Conservation (phyloP, 2,113 vertebrate genomes). For the Neotragus moschatus region DNA sequence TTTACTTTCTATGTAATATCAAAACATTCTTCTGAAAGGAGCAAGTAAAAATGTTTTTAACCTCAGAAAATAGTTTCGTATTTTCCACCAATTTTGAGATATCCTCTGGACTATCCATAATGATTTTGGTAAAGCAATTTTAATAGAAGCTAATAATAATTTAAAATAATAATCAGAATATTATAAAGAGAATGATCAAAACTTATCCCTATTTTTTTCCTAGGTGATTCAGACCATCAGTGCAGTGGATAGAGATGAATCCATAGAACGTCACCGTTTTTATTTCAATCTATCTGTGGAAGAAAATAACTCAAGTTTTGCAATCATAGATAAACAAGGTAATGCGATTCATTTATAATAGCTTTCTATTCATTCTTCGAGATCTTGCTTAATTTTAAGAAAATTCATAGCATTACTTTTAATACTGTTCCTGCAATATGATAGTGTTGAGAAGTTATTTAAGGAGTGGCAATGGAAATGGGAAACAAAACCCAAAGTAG, state of each 20-base stretch:
- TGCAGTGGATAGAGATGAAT: constrained; percentile 89
- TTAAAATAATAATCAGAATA: neutral
- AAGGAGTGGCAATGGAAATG: neutral
- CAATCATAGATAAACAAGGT: constrained; percentile 92
- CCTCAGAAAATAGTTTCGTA: neutral
- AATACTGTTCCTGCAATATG: neutral
- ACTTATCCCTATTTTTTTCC: constrained; percentile 1
- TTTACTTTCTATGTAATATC: neutral
- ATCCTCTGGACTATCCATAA: neutral
- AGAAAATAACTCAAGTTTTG: constrained; percentile 88
- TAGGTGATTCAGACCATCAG: constrained; percentile 91
- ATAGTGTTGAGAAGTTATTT: neutral
- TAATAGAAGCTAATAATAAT: neutral
- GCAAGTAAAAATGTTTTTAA: neutral
- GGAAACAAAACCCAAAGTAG: neutral
- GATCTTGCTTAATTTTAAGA: neutral
- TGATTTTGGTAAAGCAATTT: neutral
- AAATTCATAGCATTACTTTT: neutral
- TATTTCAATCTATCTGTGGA: constrained; percentile 86
- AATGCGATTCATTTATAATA: neutral
- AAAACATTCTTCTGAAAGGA: neutral
- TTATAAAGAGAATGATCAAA: neutral
- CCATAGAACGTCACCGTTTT: constrained; percentile 86
- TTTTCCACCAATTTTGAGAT: neutral
- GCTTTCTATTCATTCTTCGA: neutral